A percentile compares a stretch with the other conserved stretches of the same genome.
These are phyloP conservation scores for Toxotes jaculatrix DNA, from an alignment of 2,113 vertebrate species.

Conservation along the genomic window DNA sequence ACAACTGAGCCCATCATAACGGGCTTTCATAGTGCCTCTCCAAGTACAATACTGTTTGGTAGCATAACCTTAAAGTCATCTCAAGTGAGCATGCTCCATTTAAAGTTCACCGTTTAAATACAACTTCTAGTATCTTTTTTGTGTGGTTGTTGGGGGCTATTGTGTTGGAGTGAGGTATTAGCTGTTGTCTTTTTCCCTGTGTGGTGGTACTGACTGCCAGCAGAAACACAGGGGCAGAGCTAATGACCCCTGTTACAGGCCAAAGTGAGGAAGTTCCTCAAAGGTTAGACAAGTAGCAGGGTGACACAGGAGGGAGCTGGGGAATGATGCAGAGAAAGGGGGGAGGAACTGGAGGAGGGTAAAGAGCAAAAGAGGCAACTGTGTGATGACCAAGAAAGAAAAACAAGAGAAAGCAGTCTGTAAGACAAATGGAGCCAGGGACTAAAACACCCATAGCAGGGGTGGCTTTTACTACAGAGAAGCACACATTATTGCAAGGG, in stretches of 20 bases:
- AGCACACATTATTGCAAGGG: slow-evolving; percentile 18
- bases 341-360: background rate
- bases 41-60: slow-evolving; percentile 17
- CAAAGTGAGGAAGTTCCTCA: slow-evolving; percentile 43
- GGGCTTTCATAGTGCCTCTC: slow-evolving; percentile 33
- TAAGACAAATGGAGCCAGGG: slow-evolving; percentile 37
- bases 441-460: slow-evolving; percentile 43
- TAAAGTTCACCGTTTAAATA: slow-evolving; percentile 31
- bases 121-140: slow-evolving; percentile 5
- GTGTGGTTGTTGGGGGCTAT: background rate
- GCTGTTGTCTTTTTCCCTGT: slow-evolving; percentile 39
- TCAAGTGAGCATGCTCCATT: background rate
- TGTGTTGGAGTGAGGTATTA: slow-evolving; percentile 40
- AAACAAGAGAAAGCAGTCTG: slow-evolving; percentile 22
- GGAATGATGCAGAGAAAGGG: slow-evolving; percentile 26
- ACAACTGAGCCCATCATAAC: slow-evolving; percentile 11
- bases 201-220: slow-evolving; percentile 56
- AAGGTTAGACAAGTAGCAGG: slow-evolving; percentile 36
- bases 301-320: slow-evolving; percentile 20
- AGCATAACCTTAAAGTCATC: slow-evolving; percentile 36
- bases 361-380: slow-evolving; percentile 28
- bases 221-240: slow-evolving; percentile 33
- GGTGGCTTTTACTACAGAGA: slow-evolving; percentile 46
- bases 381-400: slow-evolving; percentile 32
- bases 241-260: slow-evolving; percentile 52